phyloP scores from a whole-genome alignment of 53 echinoderm and acorn worm species.

The Glandiceps talaboti region DNA sequence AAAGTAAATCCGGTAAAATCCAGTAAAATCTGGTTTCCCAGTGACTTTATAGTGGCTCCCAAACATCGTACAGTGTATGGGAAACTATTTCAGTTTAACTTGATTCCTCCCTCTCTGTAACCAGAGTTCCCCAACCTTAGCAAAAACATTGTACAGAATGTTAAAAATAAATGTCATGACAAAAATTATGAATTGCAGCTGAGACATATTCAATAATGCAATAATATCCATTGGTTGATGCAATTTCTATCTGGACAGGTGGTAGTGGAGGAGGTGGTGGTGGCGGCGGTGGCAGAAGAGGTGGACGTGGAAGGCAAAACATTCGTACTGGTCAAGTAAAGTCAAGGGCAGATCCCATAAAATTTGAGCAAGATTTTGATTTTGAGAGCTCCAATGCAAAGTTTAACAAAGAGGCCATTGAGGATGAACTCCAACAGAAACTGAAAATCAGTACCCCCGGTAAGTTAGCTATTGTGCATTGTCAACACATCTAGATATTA shows the following conservation, averaged over 20 bases:
- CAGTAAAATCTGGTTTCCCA: too few relatives aligned
- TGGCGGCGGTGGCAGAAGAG: conserved; percentile 37
- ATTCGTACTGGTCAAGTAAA: conserved; percentile 17
- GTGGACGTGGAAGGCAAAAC: neutral
- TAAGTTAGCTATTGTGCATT: too few relatives aligned
- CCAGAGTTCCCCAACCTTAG: too few relatives aligned
- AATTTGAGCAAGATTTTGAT: conserved; percentile 84
- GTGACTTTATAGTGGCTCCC: too few relatives aligned
- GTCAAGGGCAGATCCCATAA: conserved; percentile 35
- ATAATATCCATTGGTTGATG: too few relatives aligned
- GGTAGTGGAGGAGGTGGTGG: conserved; percentile 21
- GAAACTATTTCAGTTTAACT: neutral
- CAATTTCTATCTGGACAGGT: too few relatives aligned
- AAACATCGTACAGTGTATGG: neutral
- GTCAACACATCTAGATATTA: too few relatives aligned
- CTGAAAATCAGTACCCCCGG: conserved; percentile 90
- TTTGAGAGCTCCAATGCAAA: conserved; percentile 52
- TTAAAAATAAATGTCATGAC: neutral
- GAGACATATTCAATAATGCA: too few relatives aligned
- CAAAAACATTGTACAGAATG: neutral
- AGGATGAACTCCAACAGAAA: conserved; percentile 79
- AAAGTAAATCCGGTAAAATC: too few relatives aligned
- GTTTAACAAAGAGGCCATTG: conserved; percentile 59
- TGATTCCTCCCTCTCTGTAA: neutral
- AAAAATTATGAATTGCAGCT: too few relatives aligned